phyloP scores from a whole-genome alignment of 2,113 vertebrate genomes.

The Callipepla squamata region DNA sequence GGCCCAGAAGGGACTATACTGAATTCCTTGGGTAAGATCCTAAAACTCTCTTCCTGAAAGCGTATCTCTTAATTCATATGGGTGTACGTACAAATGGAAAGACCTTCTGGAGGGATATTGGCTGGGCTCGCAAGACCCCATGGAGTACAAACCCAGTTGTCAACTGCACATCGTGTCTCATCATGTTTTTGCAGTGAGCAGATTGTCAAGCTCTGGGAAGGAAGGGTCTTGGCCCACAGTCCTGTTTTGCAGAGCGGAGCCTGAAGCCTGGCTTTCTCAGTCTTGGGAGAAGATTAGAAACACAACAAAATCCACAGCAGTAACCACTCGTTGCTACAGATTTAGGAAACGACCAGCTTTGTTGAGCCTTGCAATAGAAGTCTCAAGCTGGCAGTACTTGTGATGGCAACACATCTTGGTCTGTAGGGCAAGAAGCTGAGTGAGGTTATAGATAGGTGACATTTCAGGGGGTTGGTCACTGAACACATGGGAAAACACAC shows the following conservation, averaged over 20 bases:
- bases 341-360: background rate
- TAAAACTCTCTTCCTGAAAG: background rate
- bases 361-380: background rate
- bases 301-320: background rate
- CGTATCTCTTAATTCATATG: background rate
- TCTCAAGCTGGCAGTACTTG: background rate
- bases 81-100: background rate
- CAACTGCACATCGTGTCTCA: fast-evolving
- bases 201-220: background rate
- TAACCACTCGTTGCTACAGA: background rate
- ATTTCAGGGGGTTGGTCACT: background rate
- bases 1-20: background rate
- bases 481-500: background rate
- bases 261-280: background rate
- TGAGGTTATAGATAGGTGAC: background rate
- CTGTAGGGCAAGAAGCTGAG: background rate
- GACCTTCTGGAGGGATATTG: background rate
- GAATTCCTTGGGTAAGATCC: background rate
- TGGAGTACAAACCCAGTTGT: background rate
- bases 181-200: background rate
- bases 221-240: background rate
- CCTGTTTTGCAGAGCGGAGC: background rate
- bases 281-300: background rate
- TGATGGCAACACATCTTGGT: fast-evolving
- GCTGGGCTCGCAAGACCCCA: background rate